A percentile compares a stretch with the other conserved stretches of the same genome.
phyloP scores from a whole-genome alignment of 92 coral and sea anemone species.

The Anthopleura xanthogrammica region DNA sequence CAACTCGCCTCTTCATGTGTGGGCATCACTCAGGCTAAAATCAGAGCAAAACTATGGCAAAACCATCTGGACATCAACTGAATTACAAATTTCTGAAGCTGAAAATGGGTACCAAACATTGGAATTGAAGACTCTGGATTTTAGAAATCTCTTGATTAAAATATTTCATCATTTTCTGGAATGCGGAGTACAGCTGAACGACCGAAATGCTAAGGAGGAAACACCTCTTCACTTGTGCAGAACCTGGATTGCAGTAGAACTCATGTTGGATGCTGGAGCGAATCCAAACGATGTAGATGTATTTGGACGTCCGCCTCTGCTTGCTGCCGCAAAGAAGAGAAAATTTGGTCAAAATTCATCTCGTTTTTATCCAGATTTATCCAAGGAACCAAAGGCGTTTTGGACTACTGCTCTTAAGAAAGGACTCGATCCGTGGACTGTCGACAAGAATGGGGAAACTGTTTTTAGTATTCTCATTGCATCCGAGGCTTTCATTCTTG shows the following conservation, averaged over 20 bases:
- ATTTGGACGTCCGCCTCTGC: slow-evolving; percentile 6
- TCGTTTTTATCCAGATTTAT: slow-evolving; percentile 9
- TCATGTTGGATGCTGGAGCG: slow-evolving; percentile 26
- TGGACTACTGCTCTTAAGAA: slow-evolving; percentile 1
- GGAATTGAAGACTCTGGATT: not conserved
- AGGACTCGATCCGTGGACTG: slow-evolving; percentile 29
- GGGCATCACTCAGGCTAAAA: slow-evolving; percentile 5
- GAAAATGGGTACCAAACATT: not conserved
- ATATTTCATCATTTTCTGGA: not conserved
- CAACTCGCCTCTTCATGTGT: not conserved
- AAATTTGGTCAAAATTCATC: not conserved
- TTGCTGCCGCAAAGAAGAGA: not conserved
- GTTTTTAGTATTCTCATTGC: slow-evolving; percentile 22
- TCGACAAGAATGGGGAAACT: slow-evolving; percentile 29
- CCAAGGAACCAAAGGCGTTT: slow-evolving; percentile 15
- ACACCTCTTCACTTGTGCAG: slow-evolving; percentile 15
- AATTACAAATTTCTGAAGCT: not conserved
- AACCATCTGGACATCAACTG: not conserved
- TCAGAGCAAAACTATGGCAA: not conserved
- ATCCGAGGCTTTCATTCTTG: slow-evolving; percentile 6
- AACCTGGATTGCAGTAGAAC: slow-evolving; percentile 19
- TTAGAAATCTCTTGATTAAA: not conserved
- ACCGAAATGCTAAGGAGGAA: slow-evolving; percentile 8
- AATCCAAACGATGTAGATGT: slow-evolving; percentile 14
- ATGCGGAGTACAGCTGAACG: slow-evolving; percentile 6